Base-by-base conservation (phyloP, 2,888 invertebrate genomes). In the Platynereis dumerilii region DNA sequence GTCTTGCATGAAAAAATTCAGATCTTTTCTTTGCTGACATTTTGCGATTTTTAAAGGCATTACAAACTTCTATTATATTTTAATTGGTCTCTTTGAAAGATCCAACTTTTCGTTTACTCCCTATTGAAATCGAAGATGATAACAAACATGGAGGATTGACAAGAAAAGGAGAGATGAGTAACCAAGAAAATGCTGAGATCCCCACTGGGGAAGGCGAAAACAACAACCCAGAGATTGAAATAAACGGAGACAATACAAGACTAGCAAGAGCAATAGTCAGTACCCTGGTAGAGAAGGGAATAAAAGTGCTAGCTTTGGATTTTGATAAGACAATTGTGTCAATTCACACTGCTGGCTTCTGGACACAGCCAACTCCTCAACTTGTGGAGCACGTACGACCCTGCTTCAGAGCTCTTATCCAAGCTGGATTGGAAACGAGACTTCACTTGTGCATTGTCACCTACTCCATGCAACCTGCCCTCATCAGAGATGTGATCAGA, bases 251-350 rank as follows among this genome's bases (percentile, higher is more conserved):
- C 12, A 34, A 34, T 34, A 12, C 34, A 5, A 34, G 44, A 52
- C 54, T 68, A n/a, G 69, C 68, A 10, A 58, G 64, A 56, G 59
- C 44, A 39, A 64, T 79, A 24, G 74, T 79, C 26, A 58, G 64
- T n/a, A 64, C 72, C 2, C 65, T 81, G 10, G 68, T 69, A 3
- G 69, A 72, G 54, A 76, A 77, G 64, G 77, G 78, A 28, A 74
- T 80, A 42, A 75, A 76, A 52, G 71, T 81, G 28, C 65, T 81
- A 34, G 81, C 81, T 0, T 64, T 80, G 1, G 81, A 81, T 69
- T 81, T 81, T 68, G 81, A 81, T 68, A 74, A 76, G 64, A 80
- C 81, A 10, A 70, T 80, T 39, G 75, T 81, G 45, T 75, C 74
- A 10, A 75, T 80, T 44, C 81, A 81, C 63, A 78, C 81, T 12